Evolutionary conservation across 2,888 invertebrate species (phyloP).

Genomic region (Apodemia zela): DNA sequence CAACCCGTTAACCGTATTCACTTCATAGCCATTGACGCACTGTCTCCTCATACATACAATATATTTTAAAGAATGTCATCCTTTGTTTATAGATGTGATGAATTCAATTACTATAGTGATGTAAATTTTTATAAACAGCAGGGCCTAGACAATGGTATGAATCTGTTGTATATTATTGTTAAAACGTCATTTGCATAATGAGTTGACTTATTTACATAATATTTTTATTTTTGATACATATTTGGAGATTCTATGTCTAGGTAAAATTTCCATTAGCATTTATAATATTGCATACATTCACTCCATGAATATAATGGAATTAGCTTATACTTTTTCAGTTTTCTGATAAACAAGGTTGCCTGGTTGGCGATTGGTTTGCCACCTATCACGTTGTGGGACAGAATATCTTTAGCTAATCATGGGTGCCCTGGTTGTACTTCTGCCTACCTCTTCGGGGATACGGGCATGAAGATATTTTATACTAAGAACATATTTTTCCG

Average conservation of each 20-base stretch:
- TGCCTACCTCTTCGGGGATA: too few relatives aligned
- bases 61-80: slow-evolving; percentile 2
- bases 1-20: slow-evolving; percentile 16
- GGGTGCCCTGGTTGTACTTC: too few relatives aligned
- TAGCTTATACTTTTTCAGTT: too few relatives aligned
- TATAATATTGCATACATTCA: too few relatives aligned
- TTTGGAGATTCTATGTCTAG: neutral
- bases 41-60: slow-evolving; percentile 10
- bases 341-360: too few relatives aligned
- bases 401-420: too few relatives aligned
- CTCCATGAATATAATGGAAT: too few relatives aligned
- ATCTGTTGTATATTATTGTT: neutral
- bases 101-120: slow-evolving; percentile 5
- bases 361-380: too few relatives aligned
- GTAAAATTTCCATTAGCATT: too few relatives aligned
- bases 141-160: slow-evolving; percentile 1
- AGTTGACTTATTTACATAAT: neutral
- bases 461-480: too few relatives aligned
- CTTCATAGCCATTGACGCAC: slow-evolving; percentile 14
- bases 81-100: slow-evolving; percentile 10
- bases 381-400: too few relatives aligned
- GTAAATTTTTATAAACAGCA: slow-evolving; percentile 9
- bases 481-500: too few relatives aligned
- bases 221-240: neutral
- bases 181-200: neutral